phyloP scores from a whole-genome alignment of 2,113 vertebrate genomes.

The Gymnogyps californianus region DNA sequence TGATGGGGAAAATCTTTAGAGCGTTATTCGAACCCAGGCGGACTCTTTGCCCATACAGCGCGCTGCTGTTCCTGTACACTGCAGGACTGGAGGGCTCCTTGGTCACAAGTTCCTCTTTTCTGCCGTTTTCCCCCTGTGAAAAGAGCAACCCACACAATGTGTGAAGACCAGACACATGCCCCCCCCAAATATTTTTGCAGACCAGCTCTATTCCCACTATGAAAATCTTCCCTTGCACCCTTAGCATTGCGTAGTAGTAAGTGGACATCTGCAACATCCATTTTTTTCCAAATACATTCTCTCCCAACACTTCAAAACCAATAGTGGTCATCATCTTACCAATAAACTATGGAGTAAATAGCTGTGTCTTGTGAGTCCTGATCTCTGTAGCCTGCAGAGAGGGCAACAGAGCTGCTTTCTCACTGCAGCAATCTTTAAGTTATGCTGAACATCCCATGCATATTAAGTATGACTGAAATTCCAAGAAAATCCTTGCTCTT shows the following conservation, averaged over 20 bases:
- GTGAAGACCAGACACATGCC: neutral
- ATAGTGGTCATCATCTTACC: neutral
- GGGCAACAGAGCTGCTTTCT: neutral
- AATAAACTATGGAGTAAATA: neutral
- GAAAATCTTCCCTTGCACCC: neutral
- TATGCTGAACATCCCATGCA: neutral
- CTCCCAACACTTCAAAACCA: neutral
- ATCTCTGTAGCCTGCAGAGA: neutral
- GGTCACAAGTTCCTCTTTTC: conserved; percentile 31
- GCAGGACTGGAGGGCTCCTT: neutral
- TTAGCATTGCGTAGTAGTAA: neutral
- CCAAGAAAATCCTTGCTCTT: neutral
- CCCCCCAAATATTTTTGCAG: neutral
- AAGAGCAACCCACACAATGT: neutral
- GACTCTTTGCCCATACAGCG: neutral
- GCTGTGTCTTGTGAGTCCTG: neutral
- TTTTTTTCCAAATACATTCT: neutral
- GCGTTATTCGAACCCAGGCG: neutral
- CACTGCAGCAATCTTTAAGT: neutral
- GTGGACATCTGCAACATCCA: neutral
- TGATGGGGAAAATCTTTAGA: conserved; percentile 39
- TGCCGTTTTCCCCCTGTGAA: conserved; percentile 43
- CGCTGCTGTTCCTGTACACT: neutral
- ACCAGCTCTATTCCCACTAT: neutral
- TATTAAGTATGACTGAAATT: neutral